Percentiles rank a stretch among this genome's conserved stretches.
Conservation (phyloP, 2,797 vertebrate genomes). For the Sternotherus odoratus region DNA sequence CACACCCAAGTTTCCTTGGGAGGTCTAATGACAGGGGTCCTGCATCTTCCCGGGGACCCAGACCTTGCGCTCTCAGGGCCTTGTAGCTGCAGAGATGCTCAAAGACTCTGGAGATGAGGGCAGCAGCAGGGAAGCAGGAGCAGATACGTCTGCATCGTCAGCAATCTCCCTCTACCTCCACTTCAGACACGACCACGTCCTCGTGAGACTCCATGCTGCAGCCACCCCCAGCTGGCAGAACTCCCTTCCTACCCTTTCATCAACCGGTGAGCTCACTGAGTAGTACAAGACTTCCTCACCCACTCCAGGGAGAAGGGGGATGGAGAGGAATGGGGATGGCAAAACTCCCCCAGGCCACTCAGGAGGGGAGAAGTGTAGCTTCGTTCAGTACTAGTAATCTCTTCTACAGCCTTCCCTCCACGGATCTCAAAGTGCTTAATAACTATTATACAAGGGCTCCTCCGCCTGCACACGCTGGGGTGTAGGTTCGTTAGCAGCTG, state of each 20-base stretch:
- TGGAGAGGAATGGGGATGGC: not conserved
- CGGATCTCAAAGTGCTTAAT: not conserved
- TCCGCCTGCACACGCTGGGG: not conserved
- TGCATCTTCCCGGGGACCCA: not conserved
- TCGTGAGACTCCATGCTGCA: not conserved
- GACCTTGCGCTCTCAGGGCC: not conserved
- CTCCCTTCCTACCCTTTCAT: not conserved
- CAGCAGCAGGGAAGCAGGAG: not conserved
- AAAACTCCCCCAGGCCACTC: not conserved
- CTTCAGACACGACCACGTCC: not conserved
- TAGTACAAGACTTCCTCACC: not conserved
- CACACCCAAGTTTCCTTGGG: not conserved
- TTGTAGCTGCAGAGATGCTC: not conserved
- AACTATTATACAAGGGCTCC: not conserved
- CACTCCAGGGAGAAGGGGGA: no score
- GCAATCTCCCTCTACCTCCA: not conserved
- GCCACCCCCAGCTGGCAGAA: not conserved
- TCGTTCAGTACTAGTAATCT: not conserved
- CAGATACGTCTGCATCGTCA: not conserved
- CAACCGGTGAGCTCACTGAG: not conserved
- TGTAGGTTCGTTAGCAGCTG: not conserved
- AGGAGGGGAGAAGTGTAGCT: not conserved
- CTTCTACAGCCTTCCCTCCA: not conserved
- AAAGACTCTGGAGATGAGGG: not conserved
- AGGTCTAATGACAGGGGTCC: not conserved